Conservation (phyloP, 2,113 vertebrate genomes). For the Percina caprodes region DNA sequence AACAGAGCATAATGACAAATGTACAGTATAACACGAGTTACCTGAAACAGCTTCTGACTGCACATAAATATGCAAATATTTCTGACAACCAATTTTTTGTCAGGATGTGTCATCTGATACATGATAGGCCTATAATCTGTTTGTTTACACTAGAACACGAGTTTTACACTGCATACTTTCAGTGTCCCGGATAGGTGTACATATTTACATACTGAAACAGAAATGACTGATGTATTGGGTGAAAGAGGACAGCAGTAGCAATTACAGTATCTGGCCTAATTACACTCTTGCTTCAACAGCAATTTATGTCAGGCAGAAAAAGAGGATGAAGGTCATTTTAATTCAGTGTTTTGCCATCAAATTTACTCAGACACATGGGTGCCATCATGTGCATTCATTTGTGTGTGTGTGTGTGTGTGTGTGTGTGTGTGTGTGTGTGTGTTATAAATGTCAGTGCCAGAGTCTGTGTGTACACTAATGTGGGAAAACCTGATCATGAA, state of each 20-base stretch:
- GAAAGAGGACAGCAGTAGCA: conserved; percentile 22
- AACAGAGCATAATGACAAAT: neutral
- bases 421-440: conserved; percentile 24
- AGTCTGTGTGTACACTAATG: neutral
- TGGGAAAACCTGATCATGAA: neutral
- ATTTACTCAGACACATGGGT: conserved; percentile 37
- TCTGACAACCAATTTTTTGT: neutral
- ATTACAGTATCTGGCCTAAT: conserved; percentile 52
- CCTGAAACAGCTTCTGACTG: neutral
- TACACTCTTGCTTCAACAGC: conserved; percentile 58
- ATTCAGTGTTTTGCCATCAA: conserved; percentile 58
- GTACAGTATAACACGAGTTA: neutral
- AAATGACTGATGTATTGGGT: conserved; percentile 1
- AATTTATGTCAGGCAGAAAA: conserved; percentile 31
- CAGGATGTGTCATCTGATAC: conserved; percentile 9
- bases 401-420: neutral
- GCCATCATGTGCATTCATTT: conserved; percentile 3
- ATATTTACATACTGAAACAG: conserved; percentile 13
- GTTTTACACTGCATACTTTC: neutral
- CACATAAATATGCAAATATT: conserved; percentile 11
- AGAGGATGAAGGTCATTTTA: conserved; percentile 62
- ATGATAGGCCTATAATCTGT: neutral
- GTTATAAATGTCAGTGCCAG: neutral
- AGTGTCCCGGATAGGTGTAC: neutral
- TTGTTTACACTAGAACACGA: conserved; percentile 17